Evolutionary conservation across 2,888 invertebrate genomes (phyloP).

Genomic region (Ischnus inquisitorius): DNA sequence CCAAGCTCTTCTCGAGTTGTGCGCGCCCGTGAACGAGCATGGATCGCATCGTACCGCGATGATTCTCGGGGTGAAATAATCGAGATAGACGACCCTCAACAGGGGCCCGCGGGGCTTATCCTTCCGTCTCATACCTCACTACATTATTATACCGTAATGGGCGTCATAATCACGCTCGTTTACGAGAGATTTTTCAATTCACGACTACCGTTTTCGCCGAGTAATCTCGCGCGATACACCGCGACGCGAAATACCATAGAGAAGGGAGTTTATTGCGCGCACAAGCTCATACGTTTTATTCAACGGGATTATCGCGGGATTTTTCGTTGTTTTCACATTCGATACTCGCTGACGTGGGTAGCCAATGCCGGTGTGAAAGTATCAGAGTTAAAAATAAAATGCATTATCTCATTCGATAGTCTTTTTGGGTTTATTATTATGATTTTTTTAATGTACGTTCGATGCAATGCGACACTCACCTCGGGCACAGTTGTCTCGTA

Average conservation of each 20-base stretch:
- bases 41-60: conserved; percentile 46
- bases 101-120: conserved; percentile 39
- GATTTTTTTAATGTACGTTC: background rate
- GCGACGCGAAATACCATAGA: background rate
- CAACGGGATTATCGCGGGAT: background rate
- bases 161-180: conserved; percentile 60
- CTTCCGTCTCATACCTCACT: conserved; percentile 43
- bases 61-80: conserved; percentile 53
- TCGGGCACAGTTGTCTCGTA: conserved; percentile 94
- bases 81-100: conserved; percentile 49
- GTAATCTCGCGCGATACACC: conserved; percentile 33
- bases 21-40: conserved; percentile 13
- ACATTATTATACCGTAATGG: conserved; percentile 51
- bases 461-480: conserved; percentile 87
- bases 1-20: background rate
- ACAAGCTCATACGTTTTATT: background rate
- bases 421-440: background rate
- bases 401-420: background rate
- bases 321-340: background rate
- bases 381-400: background rate
- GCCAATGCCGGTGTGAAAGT: background rate
- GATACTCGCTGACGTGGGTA: background rate
- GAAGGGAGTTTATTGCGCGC: background rate
- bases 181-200: conserved; percentile 45
- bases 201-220: conserved; percentile 25